These are phyloP conservation scores for Lagopus leucura DNA, from an alignment of 2,113 vertebrate genomes.

Conservation along the genomic window DNA sequence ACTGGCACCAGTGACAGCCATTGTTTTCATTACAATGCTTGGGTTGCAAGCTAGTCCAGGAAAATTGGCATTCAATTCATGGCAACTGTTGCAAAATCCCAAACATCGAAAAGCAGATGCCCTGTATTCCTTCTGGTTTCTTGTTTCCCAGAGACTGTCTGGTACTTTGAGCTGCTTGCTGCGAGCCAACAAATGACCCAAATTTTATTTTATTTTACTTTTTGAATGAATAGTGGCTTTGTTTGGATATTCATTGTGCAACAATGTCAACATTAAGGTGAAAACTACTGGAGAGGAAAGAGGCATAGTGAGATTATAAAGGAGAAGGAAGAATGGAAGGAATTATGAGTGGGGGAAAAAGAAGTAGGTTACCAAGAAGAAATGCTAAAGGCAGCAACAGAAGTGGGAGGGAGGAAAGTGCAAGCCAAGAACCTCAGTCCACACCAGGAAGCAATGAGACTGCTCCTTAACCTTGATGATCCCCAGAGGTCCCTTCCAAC, in stretches of 20 bases:
- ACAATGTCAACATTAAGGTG: neutral
- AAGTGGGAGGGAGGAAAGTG: neutral
- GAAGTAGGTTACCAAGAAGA: neutral
- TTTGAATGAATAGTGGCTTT: neutral
- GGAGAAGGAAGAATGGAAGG: neutral
- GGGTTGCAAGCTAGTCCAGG: neutral
- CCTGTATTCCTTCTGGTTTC: neutral
- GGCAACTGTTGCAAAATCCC: slow-evolving; percentile 50
- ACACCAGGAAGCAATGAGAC: neutral
- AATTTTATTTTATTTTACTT: neutral
- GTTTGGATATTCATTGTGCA: neutral
- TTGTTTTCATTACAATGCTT: slow-evolving; percentile 62
- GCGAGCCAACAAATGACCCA: neutral
- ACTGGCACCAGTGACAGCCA: slow-evolving; percentile 47
- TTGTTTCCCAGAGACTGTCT: neutral
- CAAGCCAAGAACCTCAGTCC: neutral
- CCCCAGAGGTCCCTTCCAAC: too few relatives aligned
- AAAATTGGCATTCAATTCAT: slow-evolving; percentile 32
- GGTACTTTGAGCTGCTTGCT: neutral
- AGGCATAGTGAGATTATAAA: neutral
- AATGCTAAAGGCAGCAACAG: neutral
- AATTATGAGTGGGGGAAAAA: neutral
- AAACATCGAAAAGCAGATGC: slow-evolving; percentile 4
- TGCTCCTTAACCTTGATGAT: neutral
- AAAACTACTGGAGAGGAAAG: neutral